Percentiles rank a stretch among this genome's conserved stretches.
These are phyloP conservation scores for Lipophrys pholis DNA, from an alignment of 2,113 vertebrate species.

Conservation along the genomic window DNA sequence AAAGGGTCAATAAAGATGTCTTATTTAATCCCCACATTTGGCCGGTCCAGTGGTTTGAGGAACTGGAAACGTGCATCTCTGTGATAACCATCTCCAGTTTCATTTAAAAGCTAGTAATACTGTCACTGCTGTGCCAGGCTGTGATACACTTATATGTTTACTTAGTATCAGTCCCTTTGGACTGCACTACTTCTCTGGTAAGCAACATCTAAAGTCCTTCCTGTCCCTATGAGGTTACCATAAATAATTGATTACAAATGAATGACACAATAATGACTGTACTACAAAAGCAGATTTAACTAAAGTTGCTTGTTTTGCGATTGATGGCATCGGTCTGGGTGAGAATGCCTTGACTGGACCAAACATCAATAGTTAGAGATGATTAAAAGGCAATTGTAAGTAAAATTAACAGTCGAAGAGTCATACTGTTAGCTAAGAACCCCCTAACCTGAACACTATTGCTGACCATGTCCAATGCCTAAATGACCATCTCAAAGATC, in stretches of 20 bases:
- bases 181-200: constrained; percentile 3
- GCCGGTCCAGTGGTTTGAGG: constrained; percentile 45
- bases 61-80: constrained; percentile 39
- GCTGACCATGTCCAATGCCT: no score
- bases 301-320: no score
- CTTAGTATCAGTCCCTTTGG: constrained; percentile 36
- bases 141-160: constrained; percentile 28
- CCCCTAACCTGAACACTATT: no score
- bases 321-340: no score
- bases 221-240: not conserved
- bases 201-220: not conserved
- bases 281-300: no score
- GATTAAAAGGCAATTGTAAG: no score
- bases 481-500: no score
- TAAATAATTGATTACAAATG: not conserved
- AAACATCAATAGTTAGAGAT: no score
- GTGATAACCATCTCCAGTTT: constrained; percentile 58
- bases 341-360: no score
- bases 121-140: constrained; percentile 4
- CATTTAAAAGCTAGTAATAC: constrained; percentile 34
- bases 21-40: constrained; percentile 60
- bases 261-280: not conserved
- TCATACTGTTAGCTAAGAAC: no score
- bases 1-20: constrained; percentile 73
- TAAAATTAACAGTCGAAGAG: no score